These are phyloP conservation scores for Drosophila tsacasi DNA, from an alignment of 1,140 invertebrate species.

Conservation along the genomic window DNA sequence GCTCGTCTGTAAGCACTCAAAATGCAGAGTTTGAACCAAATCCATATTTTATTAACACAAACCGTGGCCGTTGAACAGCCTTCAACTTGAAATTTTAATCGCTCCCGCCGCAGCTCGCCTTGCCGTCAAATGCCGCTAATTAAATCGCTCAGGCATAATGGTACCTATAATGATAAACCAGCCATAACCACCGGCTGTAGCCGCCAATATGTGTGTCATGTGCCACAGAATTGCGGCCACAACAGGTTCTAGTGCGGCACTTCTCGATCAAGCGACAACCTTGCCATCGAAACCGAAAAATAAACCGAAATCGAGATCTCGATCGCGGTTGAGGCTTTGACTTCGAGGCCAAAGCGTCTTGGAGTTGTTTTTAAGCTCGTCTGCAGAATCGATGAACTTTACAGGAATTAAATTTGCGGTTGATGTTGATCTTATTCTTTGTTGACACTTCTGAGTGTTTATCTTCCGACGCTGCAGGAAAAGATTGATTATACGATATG, in stretches of 20 bases:
- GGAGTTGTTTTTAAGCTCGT: constrained; percentile 13
- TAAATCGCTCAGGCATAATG: constrained; percentile 14
- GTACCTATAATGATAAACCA: constrained; percentile 22
- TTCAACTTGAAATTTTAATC: constrained; percentile 72
- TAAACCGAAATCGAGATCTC: constrained; percentile 26
- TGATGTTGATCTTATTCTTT: constrained; percentile 35
- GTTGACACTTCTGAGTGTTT: constrained; percentile 38
- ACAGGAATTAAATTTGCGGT: constrained; percentile 36
- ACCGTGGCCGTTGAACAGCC: constrained; percentile 57
- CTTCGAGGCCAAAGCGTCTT: constrained; percentile 20
- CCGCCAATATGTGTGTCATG: constrained; percentile 49
- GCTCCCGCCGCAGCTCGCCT: constrained; percentile 41
- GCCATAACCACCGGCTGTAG: constrained; percentile 3
- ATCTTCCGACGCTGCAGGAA: background rate
- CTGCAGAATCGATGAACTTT: constrained; percentile 71
- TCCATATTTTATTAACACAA: constrained; percentile 67
- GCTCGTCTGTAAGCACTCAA: constrained; percentile 46
- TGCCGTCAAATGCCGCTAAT: constrained; percentile 51
- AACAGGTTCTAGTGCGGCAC: constrained; percentile 57
- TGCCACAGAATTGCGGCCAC: constrained; percentile 45
- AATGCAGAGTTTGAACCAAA: constrained; percentile 76
- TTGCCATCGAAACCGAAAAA: constrained; percentile 36
- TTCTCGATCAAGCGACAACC: constrained; percentile 29
- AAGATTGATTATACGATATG: background rate
- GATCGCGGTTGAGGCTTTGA: constrained; percentile 5